These are phyloP conservation scores for Poeciliopsis retropinna DNA, from an alignment of 2,113 vertebrate species.

Conservation along the genomic window DNA sequence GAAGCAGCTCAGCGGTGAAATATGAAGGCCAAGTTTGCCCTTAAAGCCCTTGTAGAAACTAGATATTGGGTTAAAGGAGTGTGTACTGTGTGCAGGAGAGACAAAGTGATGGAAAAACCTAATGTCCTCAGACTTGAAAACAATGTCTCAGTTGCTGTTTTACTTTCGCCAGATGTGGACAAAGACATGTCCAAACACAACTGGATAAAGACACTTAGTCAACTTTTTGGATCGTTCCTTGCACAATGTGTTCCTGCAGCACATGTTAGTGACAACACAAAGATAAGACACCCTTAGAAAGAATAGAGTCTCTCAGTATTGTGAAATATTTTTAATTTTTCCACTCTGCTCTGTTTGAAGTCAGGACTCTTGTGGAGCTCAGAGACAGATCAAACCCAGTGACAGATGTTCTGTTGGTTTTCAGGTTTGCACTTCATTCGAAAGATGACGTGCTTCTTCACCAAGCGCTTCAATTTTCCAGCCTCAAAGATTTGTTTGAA, in stretches of 20 bases:
- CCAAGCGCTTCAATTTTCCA: neutral
- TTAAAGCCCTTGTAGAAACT: neutral
- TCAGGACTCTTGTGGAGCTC: neutral
- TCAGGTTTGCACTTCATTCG: conserved; percentile 9
- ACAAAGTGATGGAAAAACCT: neutral
- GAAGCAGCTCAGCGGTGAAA: neutral
- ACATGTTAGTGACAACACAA: neutral
- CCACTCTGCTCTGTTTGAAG: no score
- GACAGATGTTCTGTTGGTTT: conserved; percentile 11
- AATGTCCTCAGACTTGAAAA: no score
- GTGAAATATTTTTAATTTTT: neutral
- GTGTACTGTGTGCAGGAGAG: neutral
- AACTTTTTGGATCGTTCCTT: neutral
- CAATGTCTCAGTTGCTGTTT: no score
- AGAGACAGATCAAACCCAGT: neutral
- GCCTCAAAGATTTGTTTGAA: conserved; percentile 12
- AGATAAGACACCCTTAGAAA: neutral
- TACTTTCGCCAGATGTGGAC: neutral
- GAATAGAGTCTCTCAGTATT: neutral
- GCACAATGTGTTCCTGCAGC: neutral
- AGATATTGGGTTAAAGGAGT: neutral
- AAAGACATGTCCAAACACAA: neutral
- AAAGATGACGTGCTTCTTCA: conserved; percentile 10
- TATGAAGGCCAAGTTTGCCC: neutral
- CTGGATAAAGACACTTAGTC: neutral